A percentile compares a stretch with the other conserved stretches of the same genome.
Evolutionary conservation across 2,113 vertebrate species (phyloP).

Genomic region (Lepidothrix coronata): DNA sequence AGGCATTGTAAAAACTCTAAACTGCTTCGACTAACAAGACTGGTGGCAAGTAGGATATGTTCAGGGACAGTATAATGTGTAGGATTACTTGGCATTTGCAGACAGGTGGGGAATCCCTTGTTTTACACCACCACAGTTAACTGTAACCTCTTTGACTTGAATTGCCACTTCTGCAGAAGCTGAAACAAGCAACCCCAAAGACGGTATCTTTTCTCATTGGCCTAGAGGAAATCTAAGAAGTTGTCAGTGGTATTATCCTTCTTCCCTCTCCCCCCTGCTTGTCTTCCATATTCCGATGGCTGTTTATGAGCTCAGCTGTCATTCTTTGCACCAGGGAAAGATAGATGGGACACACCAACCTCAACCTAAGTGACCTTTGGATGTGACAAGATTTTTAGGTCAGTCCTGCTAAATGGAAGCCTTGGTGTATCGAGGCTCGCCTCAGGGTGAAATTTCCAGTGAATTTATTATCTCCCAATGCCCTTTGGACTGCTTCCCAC

Average conservation of each 20-base stretch:
- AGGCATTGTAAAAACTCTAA: neutral
- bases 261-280: neutral
- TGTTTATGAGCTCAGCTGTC: constrained; percentile 77
- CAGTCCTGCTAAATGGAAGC: constrained; percentile 79
- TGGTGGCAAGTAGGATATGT: neutral
- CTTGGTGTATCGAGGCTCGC: constrained; percentile 75
- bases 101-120: neutral
- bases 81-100: neutral
- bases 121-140: neutral
- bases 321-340: constrained; percentile 72
- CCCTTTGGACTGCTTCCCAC: constrained; percentile 83
- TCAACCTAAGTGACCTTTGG: constrained; percentile 82
- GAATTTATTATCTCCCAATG: constrained; percentile 85
- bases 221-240: constrained; percentile 1
- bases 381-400: constrained; percentile 86
- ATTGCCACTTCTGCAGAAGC: neutral
- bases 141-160: neutral
- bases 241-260: neutral
- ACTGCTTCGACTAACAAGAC: neutral
- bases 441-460: constrained; percentile 81
- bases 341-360: constrained; percentile 78
- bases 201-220: neutral
- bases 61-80: neutral
- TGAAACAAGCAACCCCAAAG: neutral
- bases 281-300: constrained; percentile 67